phyloP scores from a whole-genome alignment of 37 sponge, comb jelly and placozoan species.

The Chondrosia reniformis region DNA sequence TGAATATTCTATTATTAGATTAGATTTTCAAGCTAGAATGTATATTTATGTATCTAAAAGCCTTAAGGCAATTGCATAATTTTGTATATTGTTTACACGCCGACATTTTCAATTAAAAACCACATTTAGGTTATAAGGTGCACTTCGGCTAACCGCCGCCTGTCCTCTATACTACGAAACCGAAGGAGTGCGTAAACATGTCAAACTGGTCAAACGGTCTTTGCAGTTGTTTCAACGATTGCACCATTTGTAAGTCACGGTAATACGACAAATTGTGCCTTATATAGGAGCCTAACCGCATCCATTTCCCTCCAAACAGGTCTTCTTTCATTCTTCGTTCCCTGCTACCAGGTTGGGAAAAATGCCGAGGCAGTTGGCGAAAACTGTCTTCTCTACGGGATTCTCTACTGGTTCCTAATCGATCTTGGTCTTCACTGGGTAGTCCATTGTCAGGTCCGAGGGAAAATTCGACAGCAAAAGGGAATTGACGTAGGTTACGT shows the following conservation, averaged over 20 bases:
- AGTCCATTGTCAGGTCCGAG: neutral
- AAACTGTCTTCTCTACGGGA: neutral
- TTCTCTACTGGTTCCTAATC: neutral
- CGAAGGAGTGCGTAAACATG: neutral
- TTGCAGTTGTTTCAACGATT: slow-evolving; percentile 27
- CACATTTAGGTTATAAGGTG: too few species aligned
- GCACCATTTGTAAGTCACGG: slow-evolving; percentile 6
- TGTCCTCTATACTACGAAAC: neutral
- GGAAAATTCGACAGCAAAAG: neutral
- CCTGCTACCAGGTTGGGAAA: slow-evolving; percentile 21
- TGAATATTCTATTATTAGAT: too few species aligned
- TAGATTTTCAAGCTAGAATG: too few species aligned
- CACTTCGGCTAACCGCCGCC: too few species aligned
- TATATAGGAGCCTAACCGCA: neutral
- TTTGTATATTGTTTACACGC: too few species aligned
- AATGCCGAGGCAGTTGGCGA: slow-evolving; percentile 18
- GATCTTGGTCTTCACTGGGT: neutral
- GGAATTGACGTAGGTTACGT: slow-evolving; percentile 1
- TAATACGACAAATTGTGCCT: neutral
- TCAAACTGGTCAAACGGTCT: slow-evolving; percentile 11
- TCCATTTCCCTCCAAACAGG: neutral
- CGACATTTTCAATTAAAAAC: too few species aligned
- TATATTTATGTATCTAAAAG: too few species aligned
- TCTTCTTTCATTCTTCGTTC: slow-evolving; percentile 3
- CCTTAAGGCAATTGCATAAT: neutral